Base-by-base conservation (phyloP, 2,888 invertebrate species). In the Eupithecia inturbata region DNA sequence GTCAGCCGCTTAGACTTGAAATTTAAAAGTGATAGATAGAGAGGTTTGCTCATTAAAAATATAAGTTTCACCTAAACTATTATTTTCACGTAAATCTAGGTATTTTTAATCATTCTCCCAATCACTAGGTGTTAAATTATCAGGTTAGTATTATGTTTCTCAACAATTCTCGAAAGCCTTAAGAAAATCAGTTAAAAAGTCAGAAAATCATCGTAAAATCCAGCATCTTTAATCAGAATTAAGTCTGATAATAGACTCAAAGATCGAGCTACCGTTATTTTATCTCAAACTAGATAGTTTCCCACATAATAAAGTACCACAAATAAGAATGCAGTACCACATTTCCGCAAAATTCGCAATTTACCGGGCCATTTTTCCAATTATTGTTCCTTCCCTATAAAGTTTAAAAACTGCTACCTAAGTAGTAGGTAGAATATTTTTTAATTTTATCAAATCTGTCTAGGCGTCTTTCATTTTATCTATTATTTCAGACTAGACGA, bases 121-220 rank as follows among this genome's bases (percentile, higher is more conserved):
- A 53, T 53, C 22, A 22, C 3, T 19, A 22, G 3, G 3, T 49
- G 10, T 22, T 53, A 36, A 1, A 36, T 36, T 9, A 7, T 36
- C 36, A 36, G 36, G 36, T 36, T 1, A 36, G 9, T 36, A 9
- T 36, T 36, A 57, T 57, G 14, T 57, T 22, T 26, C 26, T 14
- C 57, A 26, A 57, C 57, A 22, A 26, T 57, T 57, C 57, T 57
- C 14, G 57, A 26, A 57, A 14, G 26, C 3, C 14, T 26, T 2
- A 5, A 57, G 57, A 57, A 26, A 26, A 57, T 57, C 57, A 22
- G 57, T n/a, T n/a, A n/a, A n/a, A n/a, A n/a, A n/a, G n/a, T n/a
- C n/a, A n/a, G n/a, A n/a, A n/a, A n/a, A n/a, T n/a, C 26, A 57
- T 57, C 57, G 57, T 57, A 57, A 57, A 57, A 57, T 57, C 22